Percentiles rank a stretch among this genome's conserved stretches.
Conservation (phyloP, 2,113 vertebrate genomes). For the Telmatochromis sp. region DNA sequence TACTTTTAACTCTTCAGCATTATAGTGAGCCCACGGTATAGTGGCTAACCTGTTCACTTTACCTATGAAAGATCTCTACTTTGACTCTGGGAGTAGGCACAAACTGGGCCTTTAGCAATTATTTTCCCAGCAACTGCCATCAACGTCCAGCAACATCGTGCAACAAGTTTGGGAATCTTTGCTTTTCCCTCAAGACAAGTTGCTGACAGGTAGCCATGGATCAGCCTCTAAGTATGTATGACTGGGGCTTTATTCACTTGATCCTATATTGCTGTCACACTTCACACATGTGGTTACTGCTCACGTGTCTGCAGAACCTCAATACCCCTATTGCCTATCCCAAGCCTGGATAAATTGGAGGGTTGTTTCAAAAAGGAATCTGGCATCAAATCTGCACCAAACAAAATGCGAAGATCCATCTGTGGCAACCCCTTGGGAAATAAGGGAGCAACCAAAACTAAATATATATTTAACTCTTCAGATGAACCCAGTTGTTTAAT, state of each 20-base stretch:
- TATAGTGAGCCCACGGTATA: not conserved
- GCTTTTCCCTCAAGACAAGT: not conserved
- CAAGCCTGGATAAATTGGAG: not conserved
- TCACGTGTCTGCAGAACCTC: not conserved
- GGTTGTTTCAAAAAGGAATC: not conserved
- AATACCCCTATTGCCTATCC: not conserved
- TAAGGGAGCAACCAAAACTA: not conserved
- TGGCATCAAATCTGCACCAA: not conserved
- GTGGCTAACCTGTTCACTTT: not conserved
- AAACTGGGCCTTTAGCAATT: not conserved
- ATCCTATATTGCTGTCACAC: not conserved
- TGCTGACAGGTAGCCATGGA: not conserved
- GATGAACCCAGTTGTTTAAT: not conserved
- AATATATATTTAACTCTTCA: not conserved
- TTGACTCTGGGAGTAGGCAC: not conserved
- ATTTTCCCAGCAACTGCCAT: not conserved
- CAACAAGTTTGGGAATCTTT: not conserved
- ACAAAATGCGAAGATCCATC: not conserved
- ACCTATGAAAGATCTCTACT: not conserved
- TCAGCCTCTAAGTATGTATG: not conserved
- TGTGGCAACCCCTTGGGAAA: accelerated
- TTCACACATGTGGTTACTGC: not conserved
- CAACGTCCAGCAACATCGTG: not conserved
- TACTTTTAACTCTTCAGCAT: not conserved
- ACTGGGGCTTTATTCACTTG: accelerated